Evolutionary conservation across 2,888 invertebrate genomes (phyloP), one percentile per base, ranked within the genome.

Genomic region (Cataglyphis altisquamis): DNA sequence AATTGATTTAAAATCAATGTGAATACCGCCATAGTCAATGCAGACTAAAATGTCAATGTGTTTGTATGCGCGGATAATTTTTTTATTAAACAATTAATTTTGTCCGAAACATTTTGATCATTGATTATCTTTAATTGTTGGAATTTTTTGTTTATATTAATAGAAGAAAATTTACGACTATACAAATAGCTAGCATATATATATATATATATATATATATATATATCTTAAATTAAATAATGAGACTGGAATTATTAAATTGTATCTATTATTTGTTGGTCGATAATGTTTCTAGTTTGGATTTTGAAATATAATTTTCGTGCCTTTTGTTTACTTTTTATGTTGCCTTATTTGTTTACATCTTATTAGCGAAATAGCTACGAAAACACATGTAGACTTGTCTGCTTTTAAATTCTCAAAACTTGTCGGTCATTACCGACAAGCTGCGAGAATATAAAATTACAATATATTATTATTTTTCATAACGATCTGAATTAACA

Each of bases 1-100:
- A 39, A 55, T 72, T 72, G 55, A 55, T 72, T 72, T 72, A 72
- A 72, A 72, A 72, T 72, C 72, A 57, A 57, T 72, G 25, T 39
- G 25, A 39, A 39, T 72, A 57, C 39, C 39, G 32, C 18, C 18
- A 39, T 57, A 39, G 15, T 21, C 57, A 72, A 72, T 72, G 72
- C 39, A 39, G 57, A 25, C 39, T 21, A 55, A 18, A 72, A 72
- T 57, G 39, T 0, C 57, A 18, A 57, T 72, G 72, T 72, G 57
- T 72, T 52, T 72, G 57, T 39, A 39, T 52, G 25, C 6, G 18
- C 39, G 57, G 1, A 25, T 57, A 72, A 72, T 57, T 39, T 39
- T 72, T 57, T 72, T 39, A 72, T 25, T 72, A 57, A 72, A 57
- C 72, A 72, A 72, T 57, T 57, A 72, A 25, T 25, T 25, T 36